Evolutionary conservation across 2,797 vertebrate species (phyloP).

Genomic region (Nasua narica): DNA sequence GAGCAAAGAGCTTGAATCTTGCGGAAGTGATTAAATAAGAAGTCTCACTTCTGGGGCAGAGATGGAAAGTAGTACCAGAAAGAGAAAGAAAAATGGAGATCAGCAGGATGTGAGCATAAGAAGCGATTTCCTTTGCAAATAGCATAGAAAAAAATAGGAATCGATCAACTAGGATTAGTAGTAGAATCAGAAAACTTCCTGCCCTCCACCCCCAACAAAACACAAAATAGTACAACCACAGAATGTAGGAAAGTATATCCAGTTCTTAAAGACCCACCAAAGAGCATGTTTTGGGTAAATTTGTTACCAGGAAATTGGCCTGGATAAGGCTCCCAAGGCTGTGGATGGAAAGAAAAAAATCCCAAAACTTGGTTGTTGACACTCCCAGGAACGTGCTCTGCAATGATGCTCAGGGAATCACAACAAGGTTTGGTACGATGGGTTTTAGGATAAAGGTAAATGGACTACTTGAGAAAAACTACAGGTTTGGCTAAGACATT

Average conservation of each 20-base stretch:
- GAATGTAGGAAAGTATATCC: not conserved
- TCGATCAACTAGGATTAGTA: not conserved
- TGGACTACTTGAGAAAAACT: not conserved
- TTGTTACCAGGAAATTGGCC: not conserved
- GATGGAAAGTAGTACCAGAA: not conserved
- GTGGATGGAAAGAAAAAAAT: not conserved
- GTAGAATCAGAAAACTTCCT: not conserved
- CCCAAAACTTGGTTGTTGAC: not conserved
- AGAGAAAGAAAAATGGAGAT: not conserved
- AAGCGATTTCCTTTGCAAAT: not conserved
- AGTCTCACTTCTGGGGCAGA: not conserved
- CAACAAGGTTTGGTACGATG: not conserved
- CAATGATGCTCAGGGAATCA: not conserved
- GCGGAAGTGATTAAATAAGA: not conserved
- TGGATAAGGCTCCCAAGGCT: not conserved
- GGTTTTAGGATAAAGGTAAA: not conserved
- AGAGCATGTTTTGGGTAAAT: not conserved
- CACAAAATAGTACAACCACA: not conserved
- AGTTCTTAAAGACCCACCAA: not conserved
- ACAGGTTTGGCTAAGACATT: not conserved
- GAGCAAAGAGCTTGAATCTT: not conserved
- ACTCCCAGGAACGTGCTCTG: not conserved
- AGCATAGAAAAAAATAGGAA: not conserved
- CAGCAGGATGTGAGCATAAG: not conserved
- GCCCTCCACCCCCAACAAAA: rapidly evolving